A percentile compares a stretch with the other conserved stretches of the same genome.
Conservation (phyloP, 2,888 invertebrate species). For the Disparrhopalites patrizii region DNA sequence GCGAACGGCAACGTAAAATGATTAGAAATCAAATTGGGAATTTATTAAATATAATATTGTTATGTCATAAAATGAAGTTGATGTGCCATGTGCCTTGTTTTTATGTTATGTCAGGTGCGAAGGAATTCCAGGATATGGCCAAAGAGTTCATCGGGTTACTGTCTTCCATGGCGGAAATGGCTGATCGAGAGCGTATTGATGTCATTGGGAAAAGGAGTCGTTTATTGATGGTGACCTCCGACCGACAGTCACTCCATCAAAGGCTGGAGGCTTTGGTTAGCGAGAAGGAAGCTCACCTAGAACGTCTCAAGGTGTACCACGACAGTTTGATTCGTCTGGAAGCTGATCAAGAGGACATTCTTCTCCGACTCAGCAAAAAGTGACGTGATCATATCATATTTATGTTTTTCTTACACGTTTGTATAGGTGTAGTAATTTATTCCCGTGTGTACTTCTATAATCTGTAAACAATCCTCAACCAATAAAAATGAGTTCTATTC, state of each 20-base stretch:
- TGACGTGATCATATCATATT: no score
- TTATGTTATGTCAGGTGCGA: constrained; percentile 25
- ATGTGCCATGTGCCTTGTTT: not conserved
- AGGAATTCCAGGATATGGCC: constrained; percentile 30
- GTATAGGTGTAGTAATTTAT: no score
- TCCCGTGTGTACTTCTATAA: no score
- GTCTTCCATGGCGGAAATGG: constrained; percentile 28
- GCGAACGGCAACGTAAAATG: not conserved
- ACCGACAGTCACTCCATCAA: constrained; percentile 37
- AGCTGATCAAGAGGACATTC: constrained; percentile 41
- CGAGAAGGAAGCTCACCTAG: constrained; percentile 43
- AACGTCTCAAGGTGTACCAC: constrained; percentile 39
- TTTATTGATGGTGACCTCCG: constrained; percentile 38
- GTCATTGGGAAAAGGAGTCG: constrained; percentile 44
- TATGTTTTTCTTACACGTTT: no score
- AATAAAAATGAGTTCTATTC: no score
- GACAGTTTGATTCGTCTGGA: constrained; percentile 39
- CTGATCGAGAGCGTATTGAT: constrained; percentile 39
- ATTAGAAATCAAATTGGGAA: not conserved
- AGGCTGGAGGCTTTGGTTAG: constrained; percentile 37
- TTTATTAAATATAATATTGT: not conserved
- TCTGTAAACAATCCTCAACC: no score
- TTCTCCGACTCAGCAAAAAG: constrained; percentile 34
- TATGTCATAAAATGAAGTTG: not conserved
- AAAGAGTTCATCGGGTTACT: constrained; percentile 36